Base-by-base conservation (phyloP, 2,113 vertebrate genomes). In the Seriola dumerili region DNA sequence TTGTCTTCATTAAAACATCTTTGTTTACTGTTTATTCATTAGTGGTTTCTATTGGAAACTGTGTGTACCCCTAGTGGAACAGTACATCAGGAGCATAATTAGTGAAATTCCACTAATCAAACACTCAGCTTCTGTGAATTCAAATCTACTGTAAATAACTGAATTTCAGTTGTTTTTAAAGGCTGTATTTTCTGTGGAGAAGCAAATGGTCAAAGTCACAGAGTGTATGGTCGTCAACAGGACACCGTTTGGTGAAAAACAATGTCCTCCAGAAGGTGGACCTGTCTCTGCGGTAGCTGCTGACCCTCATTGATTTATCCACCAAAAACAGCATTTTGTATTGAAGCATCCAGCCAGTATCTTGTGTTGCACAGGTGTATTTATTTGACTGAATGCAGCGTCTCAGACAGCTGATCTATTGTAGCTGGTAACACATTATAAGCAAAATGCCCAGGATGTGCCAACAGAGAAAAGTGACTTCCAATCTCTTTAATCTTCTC, bases 401-500 rank as follows among this genome's bases (percentile, higher is more conserved):
- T 42, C 65, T 59, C 44, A 32, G 79, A 77, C 75, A 38, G 71
- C 71, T 17, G 23, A 34, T 72, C 2, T 19, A 11, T 72, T 66
- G 65, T 57, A 34, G 29, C 52, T 81, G 68, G 19, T 72, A 46
- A 34, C 48, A 12, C 67, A 36, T 58, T 36, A n/a, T 67, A 38
- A 84, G 54, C 25, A 38, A 67, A 66, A 61, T 14, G 57, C n/a
- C 54, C n/a, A 54, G 46, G 19, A 70, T 71, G 69, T 78, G 76
- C 55, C 52, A 72, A 57, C 58, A 63, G 52, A 72, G 81, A 72
- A 80, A 68, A 86, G 81, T 74, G 78, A 88, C 89, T 80, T 83
- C 52, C 23, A 75, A 23, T 72, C 84, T 80, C 59, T 79, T 57
- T 82, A 88, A 87, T 87, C 82, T 83, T 76, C 68, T 83, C 84